These are phyloP conservation scores for Diarsia mendica DNA, from an alignment of 2,888 invertebrate genomes.

Conservation along the genomic window DNA sequence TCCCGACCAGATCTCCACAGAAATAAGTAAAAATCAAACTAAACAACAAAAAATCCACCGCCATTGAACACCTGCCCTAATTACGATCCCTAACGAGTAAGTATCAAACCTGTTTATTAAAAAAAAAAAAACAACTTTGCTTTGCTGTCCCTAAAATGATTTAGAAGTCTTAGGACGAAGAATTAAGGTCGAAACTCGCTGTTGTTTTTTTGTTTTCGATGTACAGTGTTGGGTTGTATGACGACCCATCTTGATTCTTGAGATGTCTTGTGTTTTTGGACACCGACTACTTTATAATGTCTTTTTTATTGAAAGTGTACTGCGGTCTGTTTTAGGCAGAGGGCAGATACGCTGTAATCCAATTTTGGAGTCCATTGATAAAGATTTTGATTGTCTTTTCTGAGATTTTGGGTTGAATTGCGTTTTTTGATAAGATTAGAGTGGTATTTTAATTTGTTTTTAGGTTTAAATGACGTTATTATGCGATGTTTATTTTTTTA, in stretches of 20 bases:
- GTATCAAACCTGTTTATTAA: conserved; percentile 79
- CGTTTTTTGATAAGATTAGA: conserved; percentile 34
- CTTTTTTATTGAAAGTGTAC: conserved; percentile 81
- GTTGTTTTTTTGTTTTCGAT: conserved; percentile 12
- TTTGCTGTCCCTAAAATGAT: conserved; percentile 33
- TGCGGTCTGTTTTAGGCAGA: conserved; percentile 67
- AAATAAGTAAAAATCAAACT: conserved; percentile 71
- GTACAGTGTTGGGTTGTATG: conserved; percentile 57
- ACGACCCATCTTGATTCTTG: conserved; percentile 70
- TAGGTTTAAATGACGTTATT: background rate
- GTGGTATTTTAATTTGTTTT: background rate
- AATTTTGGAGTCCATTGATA: conserved; percentile 65
- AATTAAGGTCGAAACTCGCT: conserved; percentile 64
- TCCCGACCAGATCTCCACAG: conserved; percentile 57
- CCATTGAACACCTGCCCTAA: conserved; percentile 86
- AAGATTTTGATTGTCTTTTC: conserved; percentile 54
- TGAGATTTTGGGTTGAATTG: conserved; percentile 36
- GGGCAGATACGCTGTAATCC: conserved; percentile 65
- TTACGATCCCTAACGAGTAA: conserved; percentile 78
- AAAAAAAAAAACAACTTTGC: conserved; percentile 69
- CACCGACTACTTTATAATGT: conserved; percentile 82
- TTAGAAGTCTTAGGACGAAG: conserved; percentile 15
- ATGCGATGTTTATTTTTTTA: background rate
- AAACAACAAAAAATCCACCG: conserved; percentile 74
- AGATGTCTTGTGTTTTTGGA: conserved; percentile 75